Percentiles rank a stretch among this genome's conserved stretches.
Conservation (phyloP, 2,888 invertebrate species). For the Eledona agricola region DNA sequence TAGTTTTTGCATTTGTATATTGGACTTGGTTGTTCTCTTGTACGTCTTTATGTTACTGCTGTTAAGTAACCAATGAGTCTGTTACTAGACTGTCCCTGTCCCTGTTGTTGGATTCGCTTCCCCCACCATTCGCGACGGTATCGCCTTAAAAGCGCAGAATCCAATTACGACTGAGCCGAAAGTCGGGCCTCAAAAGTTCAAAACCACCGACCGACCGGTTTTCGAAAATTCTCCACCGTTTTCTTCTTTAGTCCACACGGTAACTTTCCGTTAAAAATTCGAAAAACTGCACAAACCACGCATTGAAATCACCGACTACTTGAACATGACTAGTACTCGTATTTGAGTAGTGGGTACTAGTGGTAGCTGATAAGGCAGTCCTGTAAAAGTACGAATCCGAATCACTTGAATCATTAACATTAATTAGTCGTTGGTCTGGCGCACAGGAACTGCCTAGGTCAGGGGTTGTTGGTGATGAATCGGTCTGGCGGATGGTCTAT, state of each 20-base stretch:
- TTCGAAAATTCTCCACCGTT: conserved; percentile 10
- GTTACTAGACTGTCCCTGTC: conserved; percentile 14
- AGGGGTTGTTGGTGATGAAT: conserved; percentile 44
- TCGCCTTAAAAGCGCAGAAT: conserved; percentile 32
- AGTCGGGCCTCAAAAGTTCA: conserved; percentile 16
- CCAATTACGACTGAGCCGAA: conserved; percentile 16
- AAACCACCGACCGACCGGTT: conserved; percentile 27
- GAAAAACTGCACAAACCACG: too few species aligned
- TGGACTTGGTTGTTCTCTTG: conserved; percentile 11
- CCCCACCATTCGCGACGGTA: conserved; percentile 23
- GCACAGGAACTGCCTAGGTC: conserved; percentile 42
- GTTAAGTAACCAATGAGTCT: conserved; percentile 32
- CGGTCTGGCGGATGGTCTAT: conserved; percentile 38
- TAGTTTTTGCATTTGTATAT: conserved; percentile 10
- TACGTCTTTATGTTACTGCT: conserved; percentile 26
- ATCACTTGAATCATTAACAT: conserved; percentile 40
- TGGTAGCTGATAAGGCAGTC: too few species aligned
- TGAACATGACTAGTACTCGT: too few species aligned
- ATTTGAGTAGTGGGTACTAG: too few species aligned
- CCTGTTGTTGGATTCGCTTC: conserved; percentile 1
- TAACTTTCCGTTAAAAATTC: background rate
- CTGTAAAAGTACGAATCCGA: too few species aligned
- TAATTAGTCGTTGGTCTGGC: conserved; percentile 43
- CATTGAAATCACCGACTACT: too few species aligned
- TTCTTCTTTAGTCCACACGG: too few species aligned